Evolutionary conservation across 2,113 vertebrate species (phyloP).

Genomic region (Nymphicus hollandicus): DNA sequence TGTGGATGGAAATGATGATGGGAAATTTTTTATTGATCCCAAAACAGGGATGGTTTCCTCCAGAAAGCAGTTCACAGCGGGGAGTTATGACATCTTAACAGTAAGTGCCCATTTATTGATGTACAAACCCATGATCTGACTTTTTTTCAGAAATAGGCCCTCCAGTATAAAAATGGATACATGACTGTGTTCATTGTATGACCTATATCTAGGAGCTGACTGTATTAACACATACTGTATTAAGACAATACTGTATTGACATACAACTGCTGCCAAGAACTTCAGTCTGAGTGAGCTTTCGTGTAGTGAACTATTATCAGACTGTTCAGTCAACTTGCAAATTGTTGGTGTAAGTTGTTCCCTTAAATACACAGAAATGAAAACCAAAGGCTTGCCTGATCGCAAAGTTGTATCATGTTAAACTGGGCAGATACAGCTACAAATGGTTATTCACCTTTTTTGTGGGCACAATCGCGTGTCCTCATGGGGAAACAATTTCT

Average conservation of each 20-base stretch:
- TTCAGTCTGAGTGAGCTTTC: background rate
- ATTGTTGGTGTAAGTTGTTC: background rate
- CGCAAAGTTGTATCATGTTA: background rate
- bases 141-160: background rate
- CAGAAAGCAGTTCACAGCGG: conserved; percentile 90
- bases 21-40: conserved; percentile 94
- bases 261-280: background rate
- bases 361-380: background rate
- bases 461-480: background rate
- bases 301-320: background rate
- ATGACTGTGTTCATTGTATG: background rate
- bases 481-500: background rate
- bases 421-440: background rate
- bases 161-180: background rate
- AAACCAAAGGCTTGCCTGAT: background rate
- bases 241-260: background rate
- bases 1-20: conserved; percentile 92
- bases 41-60: conserved; percentile 95
- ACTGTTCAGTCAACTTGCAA: background rate
- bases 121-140: background rate
- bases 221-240: background rate
- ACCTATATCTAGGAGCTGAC: background rate
- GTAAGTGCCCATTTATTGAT: conserved; percentile 71
- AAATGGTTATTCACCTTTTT: background rate
- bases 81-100: conserved; percentile 94